phyloP scores from a whole-genome alignment of 2,797 vertebrate species.

The Manis pentadactyla region DNA sequence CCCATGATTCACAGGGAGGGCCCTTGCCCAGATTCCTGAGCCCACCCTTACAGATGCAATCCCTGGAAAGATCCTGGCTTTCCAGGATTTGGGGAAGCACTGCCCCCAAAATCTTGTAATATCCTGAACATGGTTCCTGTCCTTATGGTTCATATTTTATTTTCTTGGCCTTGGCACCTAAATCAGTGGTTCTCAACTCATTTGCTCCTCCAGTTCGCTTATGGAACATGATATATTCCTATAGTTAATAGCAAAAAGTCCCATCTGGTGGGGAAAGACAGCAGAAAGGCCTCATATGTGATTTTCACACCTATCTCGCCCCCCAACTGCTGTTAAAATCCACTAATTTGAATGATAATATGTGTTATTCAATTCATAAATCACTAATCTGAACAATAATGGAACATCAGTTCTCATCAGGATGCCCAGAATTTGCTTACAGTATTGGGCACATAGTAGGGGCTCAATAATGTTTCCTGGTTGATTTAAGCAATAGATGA shows the following conservation, averaged over 20 bases:
- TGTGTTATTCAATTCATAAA: not conserved
- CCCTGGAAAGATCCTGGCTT: not conserved
- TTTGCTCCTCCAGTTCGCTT: not conserved
- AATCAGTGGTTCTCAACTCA: not conserved
- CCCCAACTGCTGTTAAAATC: not conserved
- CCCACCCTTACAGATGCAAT: not conserved
- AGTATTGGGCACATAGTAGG: not conserved
- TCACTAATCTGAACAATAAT: not conserved
- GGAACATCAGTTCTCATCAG: not conserved
- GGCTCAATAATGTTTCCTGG: not conserved
- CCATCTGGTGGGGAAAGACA: not conserved
- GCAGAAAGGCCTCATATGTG: not conserved
- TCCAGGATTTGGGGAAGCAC: not conserved
- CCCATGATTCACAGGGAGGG: fast-evolving
- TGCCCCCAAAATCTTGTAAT: not conserved
- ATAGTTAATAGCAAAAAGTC: not conserved
- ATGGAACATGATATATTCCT: not conserved
- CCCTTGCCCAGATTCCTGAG: not conserved
- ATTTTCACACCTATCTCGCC: not conserved
- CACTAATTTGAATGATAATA: not conserved
- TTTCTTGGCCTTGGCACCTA: not conserved
- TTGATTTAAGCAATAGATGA: not conserved
- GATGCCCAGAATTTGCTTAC: not conserved
- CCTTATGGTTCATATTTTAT: not conserved
- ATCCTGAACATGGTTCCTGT: not conserved